phyloP scores from a whole-genome alignment of 2,113 vertebrate species.

The Varanus komodoensis region DNA sequence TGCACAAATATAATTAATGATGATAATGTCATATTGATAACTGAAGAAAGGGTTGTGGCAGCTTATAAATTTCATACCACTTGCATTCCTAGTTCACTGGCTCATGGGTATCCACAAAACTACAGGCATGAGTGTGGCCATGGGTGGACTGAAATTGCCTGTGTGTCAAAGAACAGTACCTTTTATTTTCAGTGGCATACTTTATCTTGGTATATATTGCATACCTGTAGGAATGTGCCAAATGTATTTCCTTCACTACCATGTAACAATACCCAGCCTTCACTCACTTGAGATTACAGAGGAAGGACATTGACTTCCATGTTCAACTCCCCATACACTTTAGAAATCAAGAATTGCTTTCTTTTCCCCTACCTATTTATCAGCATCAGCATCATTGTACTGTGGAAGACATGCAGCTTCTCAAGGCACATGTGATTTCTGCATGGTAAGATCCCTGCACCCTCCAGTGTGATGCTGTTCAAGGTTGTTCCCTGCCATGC shows the following conservation, averaged over 20 bases:
- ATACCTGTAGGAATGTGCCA: neutral
- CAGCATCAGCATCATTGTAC: neutral
- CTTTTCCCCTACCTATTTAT: neutral
- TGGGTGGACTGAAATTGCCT: neutral
- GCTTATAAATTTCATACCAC: neutral
- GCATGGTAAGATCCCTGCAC: too few relatives aligned
- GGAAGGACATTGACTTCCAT: neutral
- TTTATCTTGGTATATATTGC: neutral
- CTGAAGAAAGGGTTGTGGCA: neutral
- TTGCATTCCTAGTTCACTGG: neutral
- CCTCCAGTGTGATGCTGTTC: neutral
- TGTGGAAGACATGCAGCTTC: neutral
- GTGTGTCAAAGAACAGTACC: neutral
- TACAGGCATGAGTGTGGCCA: neutral
- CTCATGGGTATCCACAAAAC: neutral
- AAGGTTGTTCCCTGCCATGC: conserved; percentile 16
- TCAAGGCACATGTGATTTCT: neutral
- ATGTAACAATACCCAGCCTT: neutral
- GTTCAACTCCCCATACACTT: neutral
- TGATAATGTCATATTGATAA: neutral
- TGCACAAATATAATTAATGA: neutral
- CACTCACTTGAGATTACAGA: neutral
- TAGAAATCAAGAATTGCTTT: neutral
- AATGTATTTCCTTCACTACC: neutral
- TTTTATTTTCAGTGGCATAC: neutral